These are phyloP conservation scores for Nothoprocta perdicaria DNA, from an alignment of 2,113 vertebrate genomes.

Conservation along the genomic window DNA sequence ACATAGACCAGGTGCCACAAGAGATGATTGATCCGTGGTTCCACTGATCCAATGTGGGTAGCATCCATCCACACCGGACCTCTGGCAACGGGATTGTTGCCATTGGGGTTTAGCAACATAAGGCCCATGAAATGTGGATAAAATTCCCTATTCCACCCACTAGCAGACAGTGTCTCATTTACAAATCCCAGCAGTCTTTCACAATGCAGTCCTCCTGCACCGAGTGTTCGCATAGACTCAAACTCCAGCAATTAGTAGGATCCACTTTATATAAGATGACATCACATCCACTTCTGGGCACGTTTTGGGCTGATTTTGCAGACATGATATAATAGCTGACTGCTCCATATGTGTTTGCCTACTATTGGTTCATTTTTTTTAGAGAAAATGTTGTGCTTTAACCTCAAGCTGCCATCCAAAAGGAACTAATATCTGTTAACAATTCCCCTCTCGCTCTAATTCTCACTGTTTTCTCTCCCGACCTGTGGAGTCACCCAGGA, in stretches of 20 bases:
- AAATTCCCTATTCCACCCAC: neutral
- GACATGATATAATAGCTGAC: neutral
- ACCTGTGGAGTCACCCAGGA: neutral
- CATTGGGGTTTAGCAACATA: neutral
- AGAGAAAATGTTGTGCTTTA: neutral
- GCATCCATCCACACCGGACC: neutral
- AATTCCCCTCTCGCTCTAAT: neutral
- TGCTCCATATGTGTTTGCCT: neutral
- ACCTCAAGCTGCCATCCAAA: neutral
- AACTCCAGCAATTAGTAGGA: neutral
- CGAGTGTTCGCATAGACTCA: neutral
- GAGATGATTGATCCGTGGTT: fast-evolving
- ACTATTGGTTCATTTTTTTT: neutral
- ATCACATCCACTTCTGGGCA: neutral
- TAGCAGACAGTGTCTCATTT: neutral
- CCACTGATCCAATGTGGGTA: too few relatives aligned
- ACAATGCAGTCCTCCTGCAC: fast-evolving
- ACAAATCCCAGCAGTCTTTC: neutral
- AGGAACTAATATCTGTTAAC: fast-evolving
- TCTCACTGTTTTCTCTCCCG: neutral
- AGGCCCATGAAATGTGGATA: neutral
- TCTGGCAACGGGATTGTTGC: neutral
- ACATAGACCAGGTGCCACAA: neutral
- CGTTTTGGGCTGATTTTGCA: neutral
- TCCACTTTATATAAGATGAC: neutral